Percentiles rank a stretch among this genome's conserved stretches.
phyloP scores from a whole-genome alignment of 2,113 vertebrate genomes.

The Oriolus oriolus region DNA sequence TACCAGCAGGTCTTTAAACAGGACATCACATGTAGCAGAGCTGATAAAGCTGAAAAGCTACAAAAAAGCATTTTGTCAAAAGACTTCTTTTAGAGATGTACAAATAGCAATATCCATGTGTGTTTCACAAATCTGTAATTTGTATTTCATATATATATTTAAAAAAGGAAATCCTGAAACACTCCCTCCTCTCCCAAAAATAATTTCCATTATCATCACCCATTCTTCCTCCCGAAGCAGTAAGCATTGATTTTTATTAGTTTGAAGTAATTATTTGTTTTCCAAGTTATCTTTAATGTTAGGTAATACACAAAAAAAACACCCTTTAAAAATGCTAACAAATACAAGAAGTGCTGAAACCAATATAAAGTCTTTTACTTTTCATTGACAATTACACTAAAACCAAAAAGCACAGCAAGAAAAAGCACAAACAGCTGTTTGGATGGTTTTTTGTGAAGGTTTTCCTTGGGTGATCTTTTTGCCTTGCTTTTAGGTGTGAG shows the following conservation, averaged over 20 bases:
- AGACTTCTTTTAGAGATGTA: neutral
- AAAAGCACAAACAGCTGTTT: neutral
- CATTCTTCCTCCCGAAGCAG: neutral
- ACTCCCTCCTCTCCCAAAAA: neutral
- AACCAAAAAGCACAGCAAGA: neutral
- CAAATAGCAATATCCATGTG: neutral
- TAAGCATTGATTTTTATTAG: neutral
- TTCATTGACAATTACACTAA: neutral
- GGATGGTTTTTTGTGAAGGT: rapidly evolving
- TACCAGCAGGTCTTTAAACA: neutral
- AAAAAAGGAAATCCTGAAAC: neutral
- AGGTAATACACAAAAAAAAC: neutral
- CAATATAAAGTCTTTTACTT: neutral
- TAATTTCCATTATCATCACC: neutral
- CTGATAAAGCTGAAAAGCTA: neutral
- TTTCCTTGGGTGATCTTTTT: neutral
- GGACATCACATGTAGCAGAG: neutral
- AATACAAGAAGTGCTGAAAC: neutral
- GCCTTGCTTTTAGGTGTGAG: neutral
- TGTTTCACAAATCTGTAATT: neutral
- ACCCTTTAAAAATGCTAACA: neutral
- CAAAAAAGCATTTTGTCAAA: neutral
- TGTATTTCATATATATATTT: neutral
- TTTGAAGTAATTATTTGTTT: neutral
- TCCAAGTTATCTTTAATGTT: neutral